Evolutionary conservation across 2,797 vertebrate genomes (phyloP), one percentile per base, ranked within the genome.

Genomic region (Epinephelus malabaricus): DNA sequence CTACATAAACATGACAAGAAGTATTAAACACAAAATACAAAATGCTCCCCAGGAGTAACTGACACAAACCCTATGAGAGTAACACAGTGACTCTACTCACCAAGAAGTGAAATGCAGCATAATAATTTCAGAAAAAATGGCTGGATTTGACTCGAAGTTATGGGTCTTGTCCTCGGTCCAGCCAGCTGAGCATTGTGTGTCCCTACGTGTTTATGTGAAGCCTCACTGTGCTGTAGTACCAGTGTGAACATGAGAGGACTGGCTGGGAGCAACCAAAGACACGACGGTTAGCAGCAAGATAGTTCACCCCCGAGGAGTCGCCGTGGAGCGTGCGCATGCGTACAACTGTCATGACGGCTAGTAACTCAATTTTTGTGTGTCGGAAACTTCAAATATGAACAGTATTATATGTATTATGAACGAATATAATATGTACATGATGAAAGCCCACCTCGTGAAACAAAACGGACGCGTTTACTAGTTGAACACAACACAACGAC

Each of bases 231-330:
- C 86, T 83, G 86, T 87, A 82, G 75, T 82, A 83, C 83, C 83
- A 89, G 83, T 71, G 89, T 69, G 86, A 87, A 87, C 87, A 73
- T 67, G 88, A 82, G 91, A 72, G 89, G 73, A 78, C 90, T 89
- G 94, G 95, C 95, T 95, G 94, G 59, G 61, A 83, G 82, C 85
- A 67, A 4, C 56, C 91, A 76, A 86, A 92, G 87, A 89, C 0
- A 6, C 6, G 0, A 6, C 13, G 1, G 1, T 1, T 0, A 90
- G 90, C 81, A 87, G 84, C 83, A 60, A 93, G 90, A 94, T 76
- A n/a, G 15, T 79, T 51, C 65, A 3, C 40, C 5, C 15, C 54
- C 8, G 27, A 3, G 0, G 18, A 21, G 14, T 2, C 2, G 1
- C 19, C 27, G 1, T 18, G 11, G 3, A 19, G 12, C 0, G 5